Conservation (phyloP, 2,797 vertebrate species). For the Sebastes umbrosus region DNA sequence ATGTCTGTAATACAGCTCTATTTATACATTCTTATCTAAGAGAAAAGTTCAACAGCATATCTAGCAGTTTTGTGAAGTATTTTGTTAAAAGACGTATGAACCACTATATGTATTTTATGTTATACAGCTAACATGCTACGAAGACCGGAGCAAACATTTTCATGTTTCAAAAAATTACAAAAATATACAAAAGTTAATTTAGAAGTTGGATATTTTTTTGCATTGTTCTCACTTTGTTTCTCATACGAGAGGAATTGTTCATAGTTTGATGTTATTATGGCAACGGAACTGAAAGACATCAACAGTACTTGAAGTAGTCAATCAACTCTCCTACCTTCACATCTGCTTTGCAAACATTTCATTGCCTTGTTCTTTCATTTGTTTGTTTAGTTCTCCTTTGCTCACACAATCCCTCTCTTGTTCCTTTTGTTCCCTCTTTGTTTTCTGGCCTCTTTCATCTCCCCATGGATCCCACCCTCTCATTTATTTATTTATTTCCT, state of each 20-base stretch:
- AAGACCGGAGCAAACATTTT: no score
- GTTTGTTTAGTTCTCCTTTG: not conserved
- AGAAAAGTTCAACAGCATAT: no score
- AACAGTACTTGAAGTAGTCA: not conserved
- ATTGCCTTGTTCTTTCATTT: not conserved
- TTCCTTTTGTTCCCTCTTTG: not conserved
- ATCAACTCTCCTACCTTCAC: not conserved
- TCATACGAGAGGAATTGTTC: not conserved
- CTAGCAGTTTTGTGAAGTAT: no score
- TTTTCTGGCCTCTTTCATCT: not conserved
- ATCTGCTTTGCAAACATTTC: not conserved
- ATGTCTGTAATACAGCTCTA: no score
- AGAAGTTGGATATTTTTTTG: not conserved
- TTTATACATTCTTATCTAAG: no score
- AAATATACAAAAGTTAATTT: not conserved
- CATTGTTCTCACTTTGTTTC: not conserved
- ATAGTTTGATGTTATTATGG: not conserved
- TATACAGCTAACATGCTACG: no score
- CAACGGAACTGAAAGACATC: not conserved
- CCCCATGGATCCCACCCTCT: not conserved
- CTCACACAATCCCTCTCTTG: not conserved
- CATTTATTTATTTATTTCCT: slow-evolving; percentile 50
- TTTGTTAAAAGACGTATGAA: no score
- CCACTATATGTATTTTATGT: no score
- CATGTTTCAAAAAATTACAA: not conserved